Percentiles rank a stretch among this genome's conserved stretches.
phyloP scores from a whole-genome alignment of 2,797 vertebrate genomes.

The Heterohyrax brucei region DNA sequence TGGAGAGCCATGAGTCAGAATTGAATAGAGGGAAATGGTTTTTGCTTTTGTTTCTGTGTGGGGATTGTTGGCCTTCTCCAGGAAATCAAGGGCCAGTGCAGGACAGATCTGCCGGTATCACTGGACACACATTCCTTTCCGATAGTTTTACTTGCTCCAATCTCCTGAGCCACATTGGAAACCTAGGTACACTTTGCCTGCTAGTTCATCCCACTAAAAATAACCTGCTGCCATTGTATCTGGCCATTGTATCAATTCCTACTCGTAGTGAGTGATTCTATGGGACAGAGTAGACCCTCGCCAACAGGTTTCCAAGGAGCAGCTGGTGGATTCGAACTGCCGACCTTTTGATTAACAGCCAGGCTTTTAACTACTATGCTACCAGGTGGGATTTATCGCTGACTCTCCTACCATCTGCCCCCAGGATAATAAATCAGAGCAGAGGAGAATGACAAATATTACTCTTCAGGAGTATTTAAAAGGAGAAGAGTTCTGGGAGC shows the following conservation, averaged over 20 bases:
- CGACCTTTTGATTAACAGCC: no score
- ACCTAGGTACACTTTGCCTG: not conserved
- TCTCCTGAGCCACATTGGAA: not conserved
- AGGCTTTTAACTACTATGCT: no score
- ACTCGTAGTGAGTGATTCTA: no score
- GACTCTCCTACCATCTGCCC: conserved; percentile 17
- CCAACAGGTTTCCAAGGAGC: no score
- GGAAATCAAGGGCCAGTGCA: not conserved
- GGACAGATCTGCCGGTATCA: not conserved
- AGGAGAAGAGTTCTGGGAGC: not conserved
- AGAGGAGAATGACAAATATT: conserved; percentile 38
- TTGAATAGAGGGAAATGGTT: no score
- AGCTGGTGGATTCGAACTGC: no score
- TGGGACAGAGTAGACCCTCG: no score
- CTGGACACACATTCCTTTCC: not conserved
- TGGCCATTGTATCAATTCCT: no score
- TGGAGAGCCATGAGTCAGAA: no score
- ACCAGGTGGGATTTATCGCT: not conserved
- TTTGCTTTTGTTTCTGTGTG: no score
- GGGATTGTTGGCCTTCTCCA: not conserved
- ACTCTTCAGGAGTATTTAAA: conserved; percentile 67
- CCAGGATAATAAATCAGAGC: not conserved
- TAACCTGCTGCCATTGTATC: no score
- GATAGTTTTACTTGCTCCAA: not conserved
- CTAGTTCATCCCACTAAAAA: not conserved